Percentiles rank a stretch among this genome's conserved stretches.
Evolutionary conservation across 2,797 vertebrate genomes (phyloP).

Genomic region (Distichodus sexfasciatus): DNA sequence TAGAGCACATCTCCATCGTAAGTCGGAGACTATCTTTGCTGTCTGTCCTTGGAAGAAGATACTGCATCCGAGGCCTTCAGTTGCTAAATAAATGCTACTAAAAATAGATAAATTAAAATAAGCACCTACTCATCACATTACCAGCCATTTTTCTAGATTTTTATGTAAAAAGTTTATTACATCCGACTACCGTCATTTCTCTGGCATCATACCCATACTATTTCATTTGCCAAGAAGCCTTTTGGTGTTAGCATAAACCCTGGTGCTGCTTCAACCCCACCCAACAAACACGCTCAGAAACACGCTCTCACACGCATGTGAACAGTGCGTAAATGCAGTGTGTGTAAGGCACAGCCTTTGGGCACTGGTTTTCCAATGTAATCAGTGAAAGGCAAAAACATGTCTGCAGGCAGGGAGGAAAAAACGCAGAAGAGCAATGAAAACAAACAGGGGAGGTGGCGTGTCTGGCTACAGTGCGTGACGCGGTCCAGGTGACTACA

Average conservation of each 20-base stretch:
- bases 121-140: no score
- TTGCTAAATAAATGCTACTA: no score
- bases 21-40: no score
- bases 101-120: no score
- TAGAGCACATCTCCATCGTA: no score
- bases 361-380: constrained; percentile 24
- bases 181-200: no score
- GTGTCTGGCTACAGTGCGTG: background rate
- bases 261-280: background rate
- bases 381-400: background rate
- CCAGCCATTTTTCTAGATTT: no score
- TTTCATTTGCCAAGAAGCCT: background rate
- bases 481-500: background rate
- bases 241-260: background rate
- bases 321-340: constrained; percentile 9
- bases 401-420: background rate
- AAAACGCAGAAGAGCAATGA: background rate
- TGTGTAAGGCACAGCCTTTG: constrained; percentile 9
- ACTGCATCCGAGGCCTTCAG: no score
- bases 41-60: no score
- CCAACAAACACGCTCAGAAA: background rate
- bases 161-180: no score
- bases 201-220: background rate
- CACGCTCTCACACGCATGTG: background rate
- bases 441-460: constrained; percentile 10